Percentiles rank a stretch among this genome's conserved stretches.
These are phyloP conservation scores for Tenthredo amoena DNA, from an alignment of 2,888 invertebrate genomes.

Conservation along the genomic window DNA sequence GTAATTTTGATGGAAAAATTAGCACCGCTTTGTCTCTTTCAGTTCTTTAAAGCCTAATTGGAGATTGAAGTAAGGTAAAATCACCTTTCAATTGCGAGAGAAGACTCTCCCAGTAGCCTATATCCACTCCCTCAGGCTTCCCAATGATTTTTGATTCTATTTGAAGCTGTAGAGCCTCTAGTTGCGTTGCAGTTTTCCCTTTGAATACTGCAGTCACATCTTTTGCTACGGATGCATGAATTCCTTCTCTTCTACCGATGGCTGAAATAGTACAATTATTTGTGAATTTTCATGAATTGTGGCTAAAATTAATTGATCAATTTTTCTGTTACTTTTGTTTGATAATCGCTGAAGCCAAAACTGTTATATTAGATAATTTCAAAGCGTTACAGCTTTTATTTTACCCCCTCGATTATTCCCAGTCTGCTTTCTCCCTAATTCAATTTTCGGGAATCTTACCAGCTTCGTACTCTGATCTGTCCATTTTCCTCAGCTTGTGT, in stretches of 20 bases:
- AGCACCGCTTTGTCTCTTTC: background rate
- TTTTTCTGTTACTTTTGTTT: too few species aligned
- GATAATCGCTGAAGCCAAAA: too few species aligned
- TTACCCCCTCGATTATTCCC: background rate
- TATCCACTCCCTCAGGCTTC: slow-evolving; percentile 94
- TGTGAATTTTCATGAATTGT: background rate
- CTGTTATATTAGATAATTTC: too few species aligned
- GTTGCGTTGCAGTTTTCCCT: slow-evolving; percentile 93
- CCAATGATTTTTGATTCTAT: slow-evolving; percentile 93
- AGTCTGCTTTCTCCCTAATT: background rate
- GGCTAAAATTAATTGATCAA: too few species aligned
- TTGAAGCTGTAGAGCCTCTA: slow-evolving; percentile 89
- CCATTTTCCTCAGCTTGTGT: slow-evolving; percentile 89
- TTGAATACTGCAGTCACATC: slow-evolving; percentile 95
- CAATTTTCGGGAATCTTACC: slow-evolving; percentile 67
- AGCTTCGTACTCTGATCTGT: slow-evolving; percentile 83
- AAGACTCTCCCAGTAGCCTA: slow-evolving; percentile 98
- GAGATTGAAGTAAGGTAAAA: background rate
- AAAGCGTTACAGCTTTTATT: background rate
- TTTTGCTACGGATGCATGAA: slow-evolving; percentile 94
- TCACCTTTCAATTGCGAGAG: slow-evolving; percentile 93
- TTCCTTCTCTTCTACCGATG: slow-evolving; percentile 85
- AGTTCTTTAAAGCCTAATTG: background rate
- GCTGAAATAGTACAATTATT: slow-evolving; percentile 67
- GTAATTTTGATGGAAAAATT: slow-evolving; percentile 58